Evolutionary conservation across 2,888 invertebrate species (phyloP).

Genomic region (Drosophila rubida): DNA sequence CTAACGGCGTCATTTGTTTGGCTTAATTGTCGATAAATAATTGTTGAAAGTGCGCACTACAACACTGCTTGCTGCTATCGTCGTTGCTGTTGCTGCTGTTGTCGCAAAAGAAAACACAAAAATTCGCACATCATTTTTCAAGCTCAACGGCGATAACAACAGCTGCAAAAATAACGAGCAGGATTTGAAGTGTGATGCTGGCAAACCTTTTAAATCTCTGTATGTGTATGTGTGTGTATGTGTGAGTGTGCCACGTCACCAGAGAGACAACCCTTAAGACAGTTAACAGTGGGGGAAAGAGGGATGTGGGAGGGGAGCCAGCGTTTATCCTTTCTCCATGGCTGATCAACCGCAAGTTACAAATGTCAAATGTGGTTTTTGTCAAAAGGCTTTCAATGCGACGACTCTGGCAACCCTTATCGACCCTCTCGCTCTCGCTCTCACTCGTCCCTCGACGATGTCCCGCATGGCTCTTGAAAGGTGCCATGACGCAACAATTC

Average conservation of each 20-base stretch:
- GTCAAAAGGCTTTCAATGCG: constrained; percentile 59
- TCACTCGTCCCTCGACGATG: not conserved
- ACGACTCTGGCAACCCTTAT: constrained; percentile 46
- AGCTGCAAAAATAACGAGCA: constrained; percentile 67
- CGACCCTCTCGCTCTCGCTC: not conserved
- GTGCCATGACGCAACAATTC: constrained; percentile 74
- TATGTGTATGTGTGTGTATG: no score
- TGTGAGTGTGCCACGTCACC: constrained; percentile 36
- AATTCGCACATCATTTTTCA: constrained; percentile 78
- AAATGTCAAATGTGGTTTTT: constrained; percentile 77
- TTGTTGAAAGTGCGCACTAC: constrained; percentile 52
- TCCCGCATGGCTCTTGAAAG: constrained; percentile 32
- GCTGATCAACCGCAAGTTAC: constrained; percentile 79
- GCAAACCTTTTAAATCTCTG: constrained; percentile 44
- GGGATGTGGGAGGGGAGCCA: not conserved
- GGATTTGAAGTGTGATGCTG: constrained; percentile 54
- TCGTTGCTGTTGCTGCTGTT: constrained; percentile 1
- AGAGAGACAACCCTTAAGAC: constrained; percentile 24
- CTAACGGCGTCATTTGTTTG: constrained; percentile 71
- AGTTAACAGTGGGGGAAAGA: not conserved
- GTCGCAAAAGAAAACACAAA: constrained; percentile 30
- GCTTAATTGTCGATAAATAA: constrained; percentile 75
- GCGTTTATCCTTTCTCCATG: constrained; percentile 69
- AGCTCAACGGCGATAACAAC: constrained; percentile 64
- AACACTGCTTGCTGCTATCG: constrained; percentile 7